phyloP scores from a whole-genome alignment of 1,140 invertebrate genomes.

The Listronotus bonariensis region DNA sequence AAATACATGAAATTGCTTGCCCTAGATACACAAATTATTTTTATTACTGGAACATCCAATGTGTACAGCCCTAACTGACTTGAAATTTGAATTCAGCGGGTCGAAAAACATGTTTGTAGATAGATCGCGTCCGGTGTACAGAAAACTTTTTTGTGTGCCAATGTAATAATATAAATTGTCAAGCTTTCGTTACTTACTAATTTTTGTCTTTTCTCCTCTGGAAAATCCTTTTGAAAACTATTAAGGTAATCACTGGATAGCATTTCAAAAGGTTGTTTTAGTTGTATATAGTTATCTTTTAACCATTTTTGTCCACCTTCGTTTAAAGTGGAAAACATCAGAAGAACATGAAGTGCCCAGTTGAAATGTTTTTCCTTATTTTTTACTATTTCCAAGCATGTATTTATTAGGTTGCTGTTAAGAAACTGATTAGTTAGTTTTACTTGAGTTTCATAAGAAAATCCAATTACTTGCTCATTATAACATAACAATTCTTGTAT shows the following conservation, averaged over 20 bases:
- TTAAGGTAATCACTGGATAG: conserved; percentile 6
- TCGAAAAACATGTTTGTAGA: too few relatives aligned
- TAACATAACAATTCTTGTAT: conserved; percentile 36
- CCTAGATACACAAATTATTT: too few relatives aligned
- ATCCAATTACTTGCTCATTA: conserved; percentile 31
- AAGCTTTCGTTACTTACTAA: conserved; percentile 17
- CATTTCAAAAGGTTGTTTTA: conserved; percentile 20
- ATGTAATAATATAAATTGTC: too few relatives aligned
- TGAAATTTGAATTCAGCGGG: too few relatives aligned
- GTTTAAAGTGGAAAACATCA: conserved; percentile 21
- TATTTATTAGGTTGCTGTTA: conserved; percentile 12
- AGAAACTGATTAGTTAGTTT: conserved; percentile 28
- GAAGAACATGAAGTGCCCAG: conserved; percentile 24
- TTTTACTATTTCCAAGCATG: conserved; percentile 21
- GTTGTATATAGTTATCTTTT: conserved; percentile 28
- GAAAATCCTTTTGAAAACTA: conserved; percentile 16
- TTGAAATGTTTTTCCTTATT: conserved; percentile 19
- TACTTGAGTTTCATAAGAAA: conserved; percentile 20
- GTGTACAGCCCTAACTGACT: too few relatives aligned
- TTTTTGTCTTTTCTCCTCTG: conserved; percentile 28
- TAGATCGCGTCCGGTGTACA: too few relatives aligned
- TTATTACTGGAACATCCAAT: too few relatives aligned
- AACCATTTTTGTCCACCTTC: conserved; percentile 33
- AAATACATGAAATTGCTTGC: too few relatives aligned
- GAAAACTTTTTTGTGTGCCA: too few relatives aligned